Evolutionary conservation across 2,888 invertebrate species (phyloP).

Genomic region (Ichneumoninae sp.): DNA sequence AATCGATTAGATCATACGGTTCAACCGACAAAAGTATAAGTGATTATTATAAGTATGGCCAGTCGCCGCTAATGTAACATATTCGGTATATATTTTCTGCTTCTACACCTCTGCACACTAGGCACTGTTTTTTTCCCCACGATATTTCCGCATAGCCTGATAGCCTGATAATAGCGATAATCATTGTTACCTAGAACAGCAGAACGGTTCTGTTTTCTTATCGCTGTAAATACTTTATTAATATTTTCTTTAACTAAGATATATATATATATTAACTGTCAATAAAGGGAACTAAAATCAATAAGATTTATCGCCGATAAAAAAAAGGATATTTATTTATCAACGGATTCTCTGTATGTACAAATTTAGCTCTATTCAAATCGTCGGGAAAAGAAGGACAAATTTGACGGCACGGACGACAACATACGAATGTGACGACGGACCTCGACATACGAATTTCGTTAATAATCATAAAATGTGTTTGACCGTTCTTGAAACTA

Average conservation of each 20-base stretch:
- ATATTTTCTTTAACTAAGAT: conserved; percentile 25
- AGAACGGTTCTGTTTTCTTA: conserved; percentile 3
- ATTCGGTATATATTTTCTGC: conserved; percentile 22
- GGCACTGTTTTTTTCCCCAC: conserved; percentile 8
- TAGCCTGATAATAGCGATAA: neutral
- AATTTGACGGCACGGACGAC: neutral
- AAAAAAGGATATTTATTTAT: conserved; percentile 74
- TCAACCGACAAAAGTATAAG: neutral
- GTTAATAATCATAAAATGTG: conserved; percentile 5
- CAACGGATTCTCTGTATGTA: conserved; percentile 76
- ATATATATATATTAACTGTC: conserved; percentile 49
- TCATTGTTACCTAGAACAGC: neutral
- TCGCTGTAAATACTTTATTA: conserved; percentile 56
- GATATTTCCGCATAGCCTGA: conserved; percentile 1
- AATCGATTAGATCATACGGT: conserved; percentile 55
- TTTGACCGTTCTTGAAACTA: neutral
- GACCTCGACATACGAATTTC: neutral
- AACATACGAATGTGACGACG: neutral
- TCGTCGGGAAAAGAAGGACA: conserved; percentile 20
- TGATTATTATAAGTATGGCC: neutral
- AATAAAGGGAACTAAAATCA: conserved; percentile 25
- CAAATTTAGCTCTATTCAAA: conserved; percentile 71
- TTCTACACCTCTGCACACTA: neutral
- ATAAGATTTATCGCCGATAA: conserved; percentile 49
- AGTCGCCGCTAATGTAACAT: conserved; percentile 14